Evolutionary conservation across 2,797 vertebrate genomes (phyloP).

Genomic region (Chelonia mydas): DNA sequence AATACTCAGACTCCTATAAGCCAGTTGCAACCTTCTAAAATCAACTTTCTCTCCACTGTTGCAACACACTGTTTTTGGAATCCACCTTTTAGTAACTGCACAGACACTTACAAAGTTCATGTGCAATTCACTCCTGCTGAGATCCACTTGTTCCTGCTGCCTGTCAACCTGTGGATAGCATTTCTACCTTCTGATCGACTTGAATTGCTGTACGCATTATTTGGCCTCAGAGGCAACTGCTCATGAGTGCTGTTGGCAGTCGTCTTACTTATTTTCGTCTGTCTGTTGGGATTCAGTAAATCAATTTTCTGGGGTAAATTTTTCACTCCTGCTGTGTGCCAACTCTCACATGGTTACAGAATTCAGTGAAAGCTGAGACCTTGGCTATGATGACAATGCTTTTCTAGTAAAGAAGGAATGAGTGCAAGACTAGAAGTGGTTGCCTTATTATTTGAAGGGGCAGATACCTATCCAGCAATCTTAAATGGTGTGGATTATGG

Average conservation of each 20-base stretch:
- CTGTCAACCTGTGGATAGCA: background rate
- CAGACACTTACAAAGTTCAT: background rate
- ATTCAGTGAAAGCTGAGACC: background rate
- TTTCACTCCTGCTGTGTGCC: background rate
- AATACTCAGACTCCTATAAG: background rate
- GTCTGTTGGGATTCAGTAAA: background rate
- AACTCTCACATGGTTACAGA: background rate
- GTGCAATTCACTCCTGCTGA: background rate
- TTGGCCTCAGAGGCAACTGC: background rate
- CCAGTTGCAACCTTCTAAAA: background rate
- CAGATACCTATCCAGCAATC: background rate
- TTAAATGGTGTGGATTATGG: background rate
- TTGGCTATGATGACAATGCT: background rate
- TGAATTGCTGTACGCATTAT: background rate
- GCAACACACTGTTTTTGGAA: background rate
- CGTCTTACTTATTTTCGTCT: background rate
- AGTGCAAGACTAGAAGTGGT: background rate
- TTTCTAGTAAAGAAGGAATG: background rate
- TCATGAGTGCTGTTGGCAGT: background rate
- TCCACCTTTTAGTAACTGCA: background rate
- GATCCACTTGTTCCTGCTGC: accelerated
- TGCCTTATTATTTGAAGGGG: background rate
- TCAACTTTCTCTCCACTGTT: background rate
- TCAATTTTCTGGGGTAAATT: background rate
- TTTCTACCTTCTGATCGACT: background rate